Evolutionary conservation across 2,797 vertebrate species (phyloP).

Genomic region (Ctenopoma kingsleyae): DNA sequence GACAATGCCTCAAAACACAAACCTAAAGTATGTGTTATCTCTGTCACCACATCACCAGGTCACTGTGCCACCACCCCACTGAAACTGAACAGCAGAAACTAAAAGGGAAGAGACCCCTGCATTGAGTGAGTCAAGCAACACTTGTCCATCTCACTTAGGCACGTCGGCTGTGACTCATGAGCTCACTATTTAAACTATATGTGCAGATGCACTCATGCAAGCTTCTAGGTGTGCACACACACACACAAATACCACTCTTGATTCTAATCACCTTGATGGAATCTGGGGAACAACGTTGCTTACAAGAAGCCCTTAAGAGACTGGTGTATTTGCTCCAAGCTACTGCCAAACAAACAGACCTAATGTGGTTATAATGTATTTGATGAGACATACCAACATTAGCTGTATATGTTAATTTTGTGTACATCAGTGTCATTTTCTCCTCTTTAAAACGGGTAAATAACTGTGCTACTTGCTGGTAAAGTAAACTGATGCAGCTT

Average conservation of each 20-base stretch:
- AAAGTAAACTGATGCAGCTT: neutral
- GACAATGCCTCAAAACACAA: neutral
- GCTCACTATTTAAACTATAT: conserved; percentile 6
- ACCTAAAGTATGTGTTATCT: conserved; percentile 8
- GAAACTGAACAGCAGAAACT: conserved; percentile 28
- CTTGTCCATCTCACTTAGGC: conserved; percentile 12
- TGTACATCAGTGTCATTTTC: neutral
- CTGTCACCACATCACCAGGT: conserved; percentile 8
- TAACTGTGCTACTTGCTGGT: conserved; percentile 1
- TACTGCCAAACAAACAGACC: neutral
- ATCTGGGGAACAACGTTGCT: conserved; percentile 1
- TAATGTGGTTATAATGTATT: neutral
- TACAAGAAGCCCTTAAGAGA: neutral
- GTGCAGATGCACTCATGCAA: conserved; percentile 2
- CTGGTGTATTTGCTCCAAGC: neutral
- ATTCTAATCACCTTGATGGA: neutral
- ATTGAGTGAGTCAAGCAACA: conserved; percentile 39
- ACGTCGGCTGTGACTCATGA: conserved; percentile 16
- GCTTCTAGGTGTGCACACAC: conserved; percentile 2
- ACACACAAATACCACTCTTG: neutral
- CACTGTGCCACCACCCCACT: conserved; percentile 2
- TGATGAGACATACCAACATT: neutral
- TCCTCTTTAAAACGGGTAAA: neutral
- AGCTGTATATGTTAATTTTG: neutral
- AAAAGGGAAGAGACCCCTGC: conserved; percentile 16